Base-by-base conservation (phyloP, 2,797 vertebrate species). In the Todus mexicanus region DNA sequence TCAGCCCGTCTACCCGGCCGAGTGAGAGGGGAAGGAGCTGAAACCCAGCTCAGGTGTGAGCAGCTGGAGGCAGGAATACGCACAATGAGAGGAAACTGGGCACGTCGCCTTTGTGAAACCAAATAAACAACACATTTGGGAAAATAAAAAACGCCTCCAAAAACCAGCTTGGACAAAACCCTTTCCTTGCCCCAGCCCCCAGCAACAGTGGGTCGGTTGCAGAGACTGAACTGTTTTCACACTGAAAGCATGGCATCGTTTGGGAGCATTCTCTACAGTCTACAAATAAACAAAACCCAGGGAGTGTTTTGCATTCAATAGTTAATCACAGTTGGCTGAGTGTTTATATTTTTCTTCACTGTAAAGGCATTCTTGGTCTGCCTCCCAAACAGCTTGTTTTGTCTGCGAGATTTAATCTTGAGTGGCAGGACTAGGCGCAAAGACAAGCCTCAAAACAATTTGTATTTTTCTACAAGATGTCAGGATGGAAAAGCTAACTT, bases 341-440 rank as follows among this genome's bases (percentile, higher is more conserved):
- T 94, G 95, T 92, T 96, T 96, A 84, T 93, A 85, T 92, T 96
- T 95, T 96, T 92, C 92, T 85, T 95, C 91, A 86, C 77, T 89
- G 78, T 95, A 95, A 94, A 95, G 89, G 86, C 92, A 94, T 95
- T 94, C 90, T 92, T 94, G 89, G 94, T 94, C 87, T 5, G 71
- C 89, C 93, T 95, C 90, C 93, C 95, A 93, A 95, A 95, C 79
- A 94, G 94, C 96, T 91, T 96, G 93, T 95, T 96, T 96, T 94
- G 94, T 95, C 90, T 93, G 91, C 7, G 21, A 91, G 94, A 96
- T 96, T 94, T 95, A 96, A 96, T 96, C 93, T 95, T 92, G 94
- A 95, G 88, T 94, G 91, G 92, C 95, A 96, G 89, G 90, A 94
- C 87, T 70, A 95, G 89, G 92, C 61, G 63, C 82, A 96, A 94